Evolutionary conservation across 1,140 invertebrate genomes (phyloP).

Genomic region (Physella acuta): DNA sequence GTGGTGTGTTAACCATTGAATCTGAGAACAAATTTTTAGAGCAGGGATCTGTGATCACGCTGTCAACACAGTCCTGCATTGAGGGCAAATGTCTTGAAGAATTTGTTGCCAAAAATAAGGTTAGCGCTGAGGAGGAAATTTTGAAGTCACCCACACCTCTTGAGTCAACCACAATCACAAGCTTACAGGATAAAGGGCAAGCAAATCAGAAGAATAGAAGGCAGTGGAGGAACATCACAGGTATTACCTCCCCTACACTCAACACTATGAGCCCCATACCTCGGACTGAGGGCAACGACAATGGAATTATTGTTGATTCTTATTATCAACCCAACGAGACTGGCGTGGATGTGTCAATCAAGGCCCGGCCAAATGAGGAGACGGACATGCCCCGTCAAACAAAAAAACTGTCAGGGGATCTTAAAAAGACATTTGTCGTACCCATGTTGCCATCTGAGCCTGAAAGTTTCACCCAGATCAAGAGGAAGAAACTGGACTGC

Average conservation of each 20-base stretch:
- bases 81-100: background rate
- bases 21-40: no score
- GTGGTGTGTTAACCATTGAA: no score
- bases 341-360: background rate
- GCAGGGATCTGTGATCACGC: no score
- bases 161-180: slow-evolving; percentile 31
- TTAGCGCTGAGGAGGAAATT: background rate
- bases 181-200: slow-evolving; percentile 8
- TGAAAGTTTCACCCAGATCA: background rate
- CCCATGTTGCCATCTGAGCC: background rate
- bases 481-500: background rate
- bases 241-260: slow-evolving; percentile 16
- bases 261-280: slow-evolving; percentile 32
- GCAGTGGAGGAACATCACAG: slow-evolving; percentile 21
- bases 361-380: no score
- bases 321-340: slow-evolving; percentile 22
- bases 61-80: background rate
- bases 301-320: slow-evolving; percentile 19
- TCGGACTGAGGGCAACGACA: slow-evolving; percentile 14
- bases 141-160: slow-evolving; percentile 28
- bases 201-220: slow-evolving; percentile 10
- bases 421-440: slow-evolving; percentile 16
- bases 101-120: background rate
- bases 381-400: background rate
- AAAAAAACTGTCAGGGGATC: background rate